Base-by-base conservation (phyloP, 2,113 vertebrate genomes). In the Nanger granti region DNA sequence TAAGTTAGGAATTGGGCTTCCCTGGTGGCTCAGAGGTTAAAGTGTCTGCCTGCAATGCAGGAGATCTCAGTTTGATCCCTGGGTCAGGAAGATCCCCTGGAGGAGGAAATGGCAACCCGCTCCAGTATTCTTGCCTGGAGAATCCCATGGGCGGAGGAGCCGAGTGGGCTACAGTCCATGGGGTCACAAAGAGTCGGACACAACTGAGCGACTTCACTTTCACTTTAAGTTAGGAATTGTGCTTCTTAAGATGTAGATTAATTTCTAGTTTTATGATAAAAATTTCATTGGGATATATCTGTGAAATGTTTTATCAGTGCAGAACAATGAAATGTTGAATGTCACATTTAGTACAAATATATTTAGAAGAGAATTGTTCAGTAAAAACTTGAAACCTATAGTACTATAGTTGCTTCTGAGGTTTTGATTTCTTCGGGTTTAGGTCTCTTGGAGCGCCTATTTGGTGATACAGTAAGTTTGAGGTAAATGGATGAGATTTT, bases 201-300 rank as follows among this genome's bases (percentile, higher is more conserved):
- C 11, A 0, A 60, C 59, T 60, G 26, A 26, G 49, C 12, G 12
- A 52, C 49, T 52, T 59, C 24, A 59, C 57, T 60, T 60, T 28
- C 59, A 29, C 59, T 34, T 62, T n/a, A 95, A 80, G 41, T 92
- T 80, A 94, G 62, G 49, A 86, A 57, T 87, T 92, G 28, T 73
- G 1, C 41, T 28, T 59, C n/a, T 80, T 15, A 66, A 59, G 28
- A 83, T 79, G 37, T 52, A 89, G 69, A 87, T 29, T 49, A 37
- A 76, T 92, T 97, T 92, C 90, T 95, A 80, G 14, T 52, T 94
- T 96, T 93, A 62, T 44, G 22, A 55, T 9, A 89, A 96, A 73
- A 69, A 73, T 93, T 85, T 94, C 47, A 91, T 47, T 93, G 29
- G 84, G 96, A 94, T 57, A 73, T 91, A n/a, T 87, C 49, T 85